Percentiles rank a stretch among this genome's conserved stretches.
These are phyloP conservation scores for Drosophila mayaguana DNA, from an alignment of 2,888 invertebrate species.

Conservation along the genomic window DNA sequence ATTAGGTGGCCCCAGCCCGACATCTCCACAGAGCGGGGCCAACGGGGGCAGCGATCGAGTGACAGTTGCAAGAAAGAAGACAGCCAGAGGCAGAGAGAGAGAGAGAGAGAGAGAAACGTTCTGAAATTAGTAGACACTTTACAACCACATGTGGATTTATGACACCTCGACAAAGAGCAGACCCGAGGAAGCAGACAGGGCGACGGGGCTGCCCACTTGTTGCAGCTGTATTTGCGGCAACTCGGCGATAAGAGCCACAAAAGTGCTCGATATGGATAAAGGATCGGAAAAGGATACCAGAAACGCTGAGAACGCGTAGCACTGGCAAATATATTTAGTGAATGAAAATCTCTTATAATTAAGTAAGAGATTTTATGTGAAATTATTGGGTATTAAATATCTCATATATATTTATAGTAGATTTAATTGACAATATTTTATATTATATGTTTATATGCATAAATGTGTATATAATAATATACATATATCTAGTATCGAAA, in stretches of 20 bases:
- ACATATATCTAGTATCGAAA: too few relatives aligned
- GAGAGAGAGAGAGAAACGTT: constrained; percentile 19
- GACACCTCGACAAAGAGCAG: constrained; percentile 47
- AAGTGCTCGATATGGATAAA: constrained; percentile 21
- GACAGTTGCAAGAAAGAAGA: constrained; percentile 26
- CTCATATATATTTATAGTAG: too few relatives aligned
- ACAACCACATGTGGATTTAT: constrained; percentile 81
- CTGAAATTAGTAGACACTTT: constrained; percentile 74
- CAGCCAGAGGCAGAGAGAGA: background rate
- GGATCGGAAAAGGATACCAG: background rate
- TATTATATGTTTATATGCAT: too few relatives aligned
- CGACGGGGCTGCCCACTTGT: constrained; percentile 57
- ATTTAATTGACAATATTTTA: too few relatives aligned
- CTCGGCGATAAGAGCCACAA: constrained; percentile 26
- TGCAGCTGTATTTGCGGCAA: constrained; percentile 65
- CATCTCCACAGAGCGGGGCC: constrained; percentile 23
- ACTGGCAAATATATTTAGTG: background rate
- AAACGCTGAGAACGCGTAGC: background rate
- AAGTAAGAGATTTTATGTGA: too few relatives aligned
- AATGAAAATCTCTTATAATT: background rate
- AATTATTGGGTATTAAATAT: too few relatives aligned
- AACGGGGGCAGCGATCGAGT: constrained; percentile 33
- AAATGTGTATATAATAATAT: too few relatives aligned
- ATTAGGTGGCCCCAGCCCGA: constrained; percentile 48
- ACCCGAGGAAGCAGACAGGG: constrained; percentile 8